phyloP scores from a whole-genome alignment of 2,888 invertebrate genomes.

The Philopedon plagiatum region DNA sequence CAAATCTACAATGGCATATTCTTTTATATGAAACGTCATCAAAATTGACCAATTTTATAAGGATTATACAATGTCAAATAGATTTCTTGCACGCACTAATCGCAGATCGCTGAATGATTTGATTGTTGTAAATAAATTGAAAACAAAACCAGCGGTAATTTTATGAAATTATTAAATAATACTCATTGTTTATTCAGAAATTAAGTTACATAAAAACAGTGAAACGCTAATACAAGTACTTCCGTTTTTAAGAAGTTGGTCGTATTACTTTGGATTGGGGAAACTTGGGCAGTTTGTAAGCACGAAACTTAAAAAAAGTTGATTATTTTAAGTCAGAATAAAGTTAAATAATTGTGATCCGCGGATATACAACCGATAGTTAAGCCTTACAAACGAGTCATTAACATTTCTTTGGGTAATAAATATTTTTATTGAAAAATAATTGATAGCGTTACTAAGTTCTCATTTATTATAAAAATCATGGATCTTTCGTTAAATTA shows the following conservation, averaged over 20 bases:
- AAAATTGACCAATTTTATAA: slow-evolving; percentile 14
- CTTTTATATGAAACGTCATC: slow-evolving; percentile 14
- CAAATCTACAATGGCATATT: not conserved
- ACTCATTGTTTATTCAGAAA: slow-evolving; percentile 20
- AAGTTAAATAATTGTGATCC: no score
- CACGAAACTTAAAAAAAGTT: no score
- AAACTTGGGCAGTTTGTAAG: no score
- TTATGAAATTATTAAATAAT: slow-evolving; percentile 24
- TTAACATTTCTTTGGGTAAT: no score
- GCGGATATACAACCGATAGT: no score
- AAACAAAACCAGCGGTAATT: slow-evolving; percentile 22
- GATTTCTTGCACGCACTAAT: slow-evolving; percentile 57
- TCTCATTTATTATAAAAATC: no score
- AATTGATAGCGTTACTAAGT: no score
- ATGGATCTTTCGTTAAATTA: no score
- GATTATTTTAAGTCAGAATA: no score
- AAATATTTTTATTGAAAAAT: no score
- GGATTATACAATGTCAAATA: slow-evolving; percentile 53
- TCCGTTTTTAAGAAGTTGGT: no score
- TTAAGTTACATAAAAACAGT: slow-evolving; percentile 16
- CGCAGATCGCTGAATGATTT: slow-evolving; percentile 27
- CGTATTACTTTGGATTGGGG: not conserved
- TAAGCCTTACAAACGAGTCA: no score
- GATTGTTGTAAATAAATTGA: slow-evolving; percentile 33
- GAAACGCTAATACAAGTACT: not conserved